Conservation (phyloP, 2,888 invertebrate species). For the Chydorus sphaericus region DNA sequence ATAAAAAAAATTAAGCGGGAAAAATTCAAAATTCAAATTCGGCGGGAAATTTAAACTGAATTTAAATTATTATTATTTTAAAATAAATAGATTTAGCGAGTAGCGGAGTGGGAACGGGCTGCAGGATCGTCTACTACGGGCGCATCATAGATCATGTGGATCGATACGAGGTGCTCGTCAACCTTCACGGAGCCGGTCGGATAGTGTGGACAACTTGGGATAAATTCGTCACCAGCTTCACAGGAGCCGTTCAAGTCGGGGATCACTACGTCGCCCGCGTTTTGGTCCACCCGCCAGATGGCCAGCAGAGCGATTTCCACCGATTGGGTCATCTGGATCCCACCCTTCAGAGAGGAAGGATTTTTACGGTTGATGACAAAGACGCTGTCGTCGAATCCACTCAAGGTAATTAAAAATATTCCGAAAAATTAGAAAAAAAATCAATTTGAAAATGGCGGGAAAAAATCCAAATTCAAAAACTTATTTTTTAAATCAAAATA, state of each 20-base stretch:
- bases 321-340: constrained; percentile 39
- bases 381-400: constrained; percentile 32
- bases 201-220: constrained; percentile 62
- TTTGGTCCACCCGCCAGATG: constrained; percentile 29
- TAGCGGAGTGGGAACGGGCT: constrained; percentile 16
- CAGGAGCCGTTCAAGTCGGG: constrained; percentile 47
- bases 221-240: constrained; percentile 45
- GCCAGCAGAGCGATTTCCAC: too few species aligned
- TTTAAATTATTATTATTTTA: too few species aligned
- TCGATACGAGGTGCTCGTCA: constrained; percentile 48
- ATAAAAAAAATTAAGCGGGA: too few species aligned
- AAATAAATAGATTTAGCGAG: too few species aligned
- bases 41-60: too few species aligned
- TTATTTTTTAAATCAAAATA: too few species aligned
- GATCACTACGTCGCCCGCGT: constrained; percentile 37
- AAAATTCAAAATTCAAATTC: too few species aligned
- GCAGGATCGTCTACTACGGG: constrained; percentile 22
- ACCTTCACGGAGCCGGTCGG: constrained; percentile 50
- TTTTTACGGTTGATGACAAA: constrained; percentile 32
- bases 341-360: constrained; percentile 44
- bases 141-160: constrained; percentile 22
- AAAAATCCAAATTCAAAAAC: too few species aligned
- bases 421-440: too few species aligned
- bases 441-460: too few species aligned
- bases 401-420: too few species aligned